Base-by-base conservation (phyloP, 2,113 vertebrate genomes). In the Cromileptes altivelis region DNA sequence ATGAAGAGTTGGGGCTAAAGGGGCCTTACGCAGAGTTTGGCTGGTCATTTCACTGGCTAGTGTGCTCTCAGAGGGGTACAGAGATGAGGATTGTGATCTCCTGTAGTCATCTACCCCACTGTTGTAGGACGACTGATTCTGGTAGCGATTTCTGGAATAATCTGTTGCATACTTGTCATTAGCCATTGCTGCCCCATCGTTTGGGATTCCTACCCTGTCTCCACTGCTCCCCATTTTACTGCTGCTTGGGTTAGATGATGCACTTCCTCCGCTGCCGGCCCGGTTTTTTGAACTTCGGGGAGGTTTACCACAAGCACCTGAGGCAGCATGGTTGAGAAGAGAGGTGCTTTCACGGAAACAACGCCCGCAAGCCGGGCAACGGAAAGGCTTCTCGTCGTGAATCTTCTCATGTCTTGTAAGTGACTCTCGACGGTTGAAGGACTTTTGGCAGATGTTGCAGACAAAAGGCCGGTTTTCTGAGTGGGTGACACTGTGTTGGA, bases 401-500 rank as follows among this genome's bases (percentile, higher is more conserved):
- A 97, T 98, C 93, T 98, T 97, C 85, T 97, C 94, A 12, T 98
- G 98, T 2, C 97, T 95, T 0, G 97, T 98, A 1, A 98, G 96
- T 18, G 97, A 98, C 90, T 98, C 97, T 1, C 97, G 90, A 0
- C 97, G 96, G 93, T 98, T 98, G 92, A 99, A 99, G 80, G 96
- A 97, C 85, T 97, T 97, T 81, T 96, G 93, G 86, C 98, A 99
- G 69, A 97, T 92, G 0, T 90, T 94, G 90, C 98, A 98, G 58
- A 91, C 95, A 67, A 97, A 98, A 7, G 97, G 97, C 27, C 96
- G 96, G 89, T 96, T 97, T 0, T 97, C 97, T 0, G 97, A 98
- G 90, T 99, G 98, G 77, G 97, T 97, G 90, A 98, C 97, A 10
- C 97, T 97, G 86, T 99, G 98, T 75, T 98, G 97, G 83, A 98